phyloP scores from a whole-genome alignment of 2,888 invertebrate genomes.

The Automeris io region DNA sequence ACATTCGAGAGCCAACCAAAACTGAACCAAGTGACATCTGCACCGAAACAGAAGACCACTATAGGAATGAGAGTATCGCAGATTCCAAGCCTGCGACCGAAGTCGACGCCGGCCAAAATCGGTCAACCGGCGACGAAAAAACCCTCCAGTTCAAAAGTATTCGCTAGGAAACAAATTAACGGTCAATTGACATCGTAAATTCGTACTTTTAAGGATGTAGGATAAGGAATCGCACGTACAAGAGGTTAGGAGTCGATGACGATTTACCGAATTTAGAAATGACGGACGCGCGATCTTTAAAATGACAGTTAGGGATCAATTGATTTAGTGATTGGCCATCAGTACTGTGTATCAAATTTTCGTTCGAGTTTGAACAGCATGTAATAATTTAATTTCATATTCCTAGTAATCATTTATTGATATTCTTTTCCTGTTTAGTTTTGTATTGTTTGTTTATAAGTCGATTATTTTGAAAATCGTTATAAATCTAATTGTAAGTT shows the following conservation, averaged over 20 bases:
- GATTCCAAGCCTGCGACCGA: constrained; percentile 59
- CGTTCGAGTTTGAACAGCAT: background rate
- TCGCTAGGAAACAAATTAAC: constrained; percentile 46
- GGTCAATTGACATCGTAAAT: constrained; percentile 42
- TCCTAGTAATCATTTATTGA: background rate
- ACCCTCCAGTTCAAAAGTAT: constrained; percentile 35
- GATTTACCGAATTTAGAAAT: constrained; percentile 2
- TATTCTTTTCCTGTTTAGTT: background rate
- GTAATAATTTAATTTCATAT: background rate
- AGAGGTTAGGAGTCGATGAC: background rate
- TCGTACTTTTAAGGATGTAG: constrained; percentile 1
- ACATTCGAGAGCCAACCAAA: constrained; percentile 80
- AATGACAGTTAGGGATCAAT: background rate
- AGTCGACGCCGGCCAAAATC: constrained; percentile 35
- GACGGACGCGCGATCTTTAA: background rate
- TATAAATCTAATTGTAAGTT: constrained; percentile 1
- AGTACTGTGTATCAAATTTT: background rate
- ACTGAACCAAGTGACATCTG: constrained; percentile 39
- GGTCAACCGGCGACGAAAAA: constrained; percentile 35
- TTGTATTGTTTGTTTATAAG: background rate
- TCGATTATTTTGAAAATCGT: background rate
- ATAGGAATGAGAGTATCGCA: constrained; percentile 65
- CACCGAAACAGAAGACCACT: constrained; percentile 67
- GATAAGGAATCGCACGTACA: background rate
- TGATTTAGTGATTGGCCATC: constrained; percentile 2